Evolutionary conservation across 1,140 invertebrate species (phyloP), one percentile per base, ranked within the genome.

Genomic region (Tenebrio molitor): DNA sequence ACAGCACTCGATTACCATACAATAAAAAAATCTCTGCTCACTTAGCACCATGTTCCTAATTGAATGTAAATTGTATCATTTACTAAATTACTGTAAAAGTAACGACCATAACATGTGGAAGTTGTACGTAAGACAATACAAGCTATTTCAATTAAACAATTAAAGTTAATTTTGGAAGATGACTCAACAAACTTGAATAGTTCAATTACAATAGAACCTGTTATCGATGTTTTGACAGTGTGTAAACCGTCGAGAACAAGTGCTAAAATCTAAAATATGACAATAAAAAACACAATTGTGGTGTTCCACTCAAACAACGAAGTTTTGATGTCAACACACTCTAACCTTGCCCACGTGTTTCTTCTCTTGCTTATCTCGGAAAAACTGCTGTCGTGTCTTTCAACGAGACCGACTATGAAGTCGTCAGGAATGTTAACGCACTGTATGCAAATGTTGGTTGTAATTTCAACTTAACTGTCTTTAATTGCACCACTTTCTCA

Each of bases 391-490:
- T n/a, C n/a, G n/a, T n/a, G n/a, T n/a, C n/a, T n/a, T n/a, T n/a
- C n/a, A n/a, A n/a, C n/a, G n/a, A n/a, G n/a, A n/a, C n/a, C n/a
- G n/a, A n/a, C n/a, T n/a, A n/a, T n/a, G n/a, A n/a, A n/a, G n/a
- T 33, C 7, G 42, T 46, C 16, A n/a, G 42, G 42, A 46, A 46
- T 46, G 12, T 46, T 3, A 46, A 46, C 17, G 17, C 17, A 23
- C 44, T 50, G n/a, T n/a, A n/a, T n/a, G n/a, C n/a, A n/a, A n/a
- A n/a, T n/a, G 19, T 50, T 50, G 44, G 44, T 17, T 10, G 15
- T 50, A 50, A 50, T 50, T 50, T 50, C n/a, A 17, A 50, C 16
- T 19, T 50, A 50, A 50, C 44, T 50, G 44, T n/a, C n/a, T n/a
- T n/a, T n/a, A n/a, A n/a, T n/a, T 23, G 44, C 44, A 50, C 44